Base-by-base conservation (phyloP, 2,797 vertebrate genomes). In the Gallirallus australis region DNA sequence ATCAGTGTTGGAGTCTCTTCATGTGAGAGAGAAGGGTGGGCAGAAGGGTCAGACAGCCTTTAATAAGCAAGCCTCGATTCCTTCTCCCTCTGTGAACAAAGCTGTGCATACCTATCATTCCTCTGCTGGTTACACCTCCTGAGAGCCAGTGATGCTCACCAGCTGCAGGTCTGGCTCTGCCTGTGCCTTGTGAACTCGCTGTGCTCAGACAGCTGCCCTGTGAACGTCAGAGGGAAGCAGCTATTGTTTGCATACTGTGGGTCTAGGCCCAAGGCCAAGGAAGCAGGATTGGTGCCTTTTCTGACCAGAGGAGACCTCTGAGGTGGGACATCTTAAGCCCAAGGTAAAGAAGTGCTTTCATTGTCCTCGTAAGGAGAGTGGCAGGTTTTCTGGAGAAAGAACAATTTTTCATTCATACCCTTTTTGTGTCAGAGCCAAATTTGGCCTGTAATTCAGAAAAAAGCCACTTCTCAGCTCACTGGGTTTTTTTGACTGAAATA, bases 81-180 rank as follows among this genome's bases (percentile, higher is more conserved):
- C 54, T 85, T 82, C 61, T 88, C 39, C 2, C 93, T 81, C 48
- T 72, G 30, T 75, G 85, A 81, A 27, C 59, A 65, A 86, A 82
- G 79, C 72, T 17, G 31, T 37, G 35, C 94, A 94, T 97, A 64
- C 95, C 91, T 93, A 1, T 92, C 80, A 0, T 96, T 94, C 94
- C 48, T 95, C 42, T 59, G 70, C 76, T 52, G 91, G 89, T 81
- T 96, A 94, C 93, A 59, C 94, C 91, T 96, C 78, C 72, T 50
- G 1, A 19, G 33, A 91, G 92, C 76, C 5, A 76, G 72, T 85
- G 65, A 92, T 86, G 91, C 61, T 94, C 4, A 0, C 39, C 68
- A 13, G 25, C 68, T 82, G 86, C 90, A 96, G 79, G 86, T 85
- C 95, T 91, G 94, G 89, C 94, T 96, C 94, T 92, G 93, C 68